Conservation (phyloP, 2,113 vertebrate species). For the Microcebus griseorufus region DNA sequence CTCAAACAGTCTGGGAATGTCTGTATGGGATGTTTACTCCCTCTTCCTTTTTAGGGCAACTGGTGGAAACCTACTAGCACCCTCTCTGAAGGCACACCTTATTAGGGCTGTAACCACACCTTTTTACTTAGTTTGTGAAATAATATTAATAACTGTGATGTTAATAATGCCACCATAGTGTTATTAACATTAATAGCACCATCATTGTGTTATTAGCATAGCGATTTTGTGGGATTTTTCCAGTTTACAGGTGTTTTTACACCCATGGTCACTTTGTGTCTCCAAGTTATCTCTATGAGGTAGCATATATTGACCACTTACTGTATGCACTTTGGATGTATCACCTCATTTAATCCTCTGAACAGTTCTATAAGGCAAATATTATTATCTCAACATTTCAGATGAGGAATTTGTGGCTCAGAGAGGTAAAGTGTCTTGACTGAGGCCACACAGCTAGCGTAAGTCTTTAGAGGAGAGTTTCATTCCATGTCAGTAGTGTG, state of each 20-base stretch:
- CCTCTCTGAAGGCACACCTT: background rate
- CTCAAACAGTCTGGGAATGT: background rate
- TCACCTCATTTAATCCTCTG: background rate
- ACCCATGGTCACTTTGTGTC: background rate
- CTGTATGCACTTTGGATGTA: background rate
- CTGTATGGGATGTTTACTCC: background rate
- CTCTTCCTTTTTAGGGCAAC: background rate
- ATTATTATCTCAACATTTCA: background rate
- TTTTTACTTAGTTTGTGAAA: slow-evolving; percentile 7
- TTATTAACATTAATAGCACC: background rate
- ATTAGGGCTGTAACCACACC: background rate
- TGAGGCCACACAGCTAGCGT: background rate
- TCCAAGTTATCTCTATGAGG: background rate
- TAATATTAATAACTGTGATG: background rate
- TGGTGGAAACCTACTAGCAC: background rate
- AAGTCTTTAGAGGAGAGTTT: background rate
- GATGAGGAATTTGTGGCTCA: background rate
- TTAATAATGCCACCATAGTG: background rate
- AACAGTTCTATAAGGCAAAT: background rate
- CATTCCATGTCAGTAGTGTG: background rate
- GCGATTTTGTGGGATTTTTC: background rate
- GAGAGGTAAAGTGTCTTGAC: background rate
- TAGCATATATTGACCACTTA: background rate
- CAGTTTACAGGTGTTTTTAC: background rate
- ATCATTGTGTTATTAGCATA: background rate